A percentile compares a stretch with the other conserved stretches of the same genome.
Evolutionary conservation across 2,888 invertebrate species (phyloP).

Genomic region (Erannis defoliaria): DNA sequence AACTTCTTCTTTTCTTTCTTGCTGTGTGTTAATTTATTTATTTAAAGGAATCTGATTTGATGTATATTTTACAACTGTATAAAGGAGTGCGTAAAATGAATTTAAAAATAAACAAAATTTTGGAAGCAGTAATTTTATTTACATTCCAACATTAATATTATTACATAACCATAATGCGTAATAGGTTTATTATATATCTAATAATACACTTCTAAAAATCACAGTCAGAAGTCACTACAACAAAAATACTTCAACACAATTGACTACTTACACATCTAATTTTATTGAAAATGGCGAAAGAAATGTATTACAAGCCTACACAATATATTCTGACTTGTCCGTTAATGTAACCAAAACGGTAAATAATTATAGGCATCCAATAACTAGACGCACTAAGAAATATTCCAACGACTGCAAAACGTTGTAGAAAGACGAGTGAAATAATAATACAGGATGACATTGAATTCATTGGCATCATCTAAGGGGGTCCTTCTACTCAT

Average conservation of each 20-base stretch:
- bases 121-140: slow-evolving; percentile 33
- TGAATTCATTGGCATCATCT: too few species aligned
- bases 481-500: too few species aligned
- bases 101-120: slow-evolving; percentile 13
- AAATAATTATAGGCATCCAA: too few species aligned
- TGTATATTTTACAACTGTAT: background rate
- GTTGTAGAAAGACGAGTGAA: too few species aligned
- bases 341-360: background rate
- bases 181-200: slow-evolving; percentile 14
- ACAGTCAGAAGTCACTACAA: slow-evolving; percentile 26
- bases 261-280: slow-evolving; percentile 32
- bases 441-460: too few species aligned
- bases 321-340: background rate
- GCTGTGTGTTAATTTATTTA: background rate
- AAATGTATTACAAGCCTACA: background rate
- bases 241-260: slow-evolving; percentile 31
- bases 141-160: slow-evolving; percentile 23
- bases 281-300: slow-evolving; percentile 5
- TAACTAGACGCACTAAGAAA: too few species aligned
- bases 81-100: background rate
- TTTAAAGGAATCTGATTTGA: background rate
- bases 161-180: slow-evolving; percentile 11
- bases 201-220: slow-evolving; percentile 32
- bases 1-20: too few species aligned
- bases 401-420: too few species aligned